Evolutionary conservation across 1,140 invertebrate species (phyloP), one percentile per base, ranked within the genome.

Genomic region (Drosophila rufa): DNA sequence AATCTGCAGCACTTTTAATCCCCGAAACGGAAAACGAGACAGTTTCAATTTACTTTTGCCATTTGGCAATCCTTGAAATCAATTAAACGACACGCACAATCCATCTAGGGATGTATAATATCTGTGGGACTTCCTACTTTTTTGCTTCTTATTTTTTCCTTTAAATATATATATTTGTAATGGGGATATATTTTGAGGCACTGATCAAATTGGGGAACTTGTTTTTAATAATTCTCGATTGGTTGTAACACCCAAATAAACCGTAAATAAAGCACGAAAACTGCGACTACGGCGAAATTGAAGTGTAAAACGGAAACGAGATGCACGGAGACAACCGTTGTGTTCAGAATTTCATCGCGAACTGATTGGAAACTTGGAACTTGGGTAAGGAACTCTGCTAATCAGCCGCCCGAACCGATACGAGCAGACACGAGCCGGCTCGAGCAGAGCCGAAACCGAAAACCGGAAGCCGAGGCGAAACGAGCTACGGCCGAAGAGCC

Each of bases 301-400:
- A 59, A 67, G 59, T 78, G 67, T 68, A 71, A 77, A 81, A 90
- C 87, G 70, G 82, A 86, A 86, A 90, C 78, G 70, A 59, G 27
- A 75, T 51, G 19, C 47, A 67, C 67, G 42, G 82, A 80, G 67
- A 79, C 80, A 92, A 86, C 91, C 87, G 86, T 70, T 81, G 74
- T 83, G 78, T 92, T 92, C 91, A 92, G 91, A 91, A 79, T 87
- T 92, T 80, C 91, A 91, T 87, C 84, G 87, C 82, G 87, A 92
- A 92, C 82, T 92, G 91, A 92, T 65, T 89, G 58, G 60, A 25
- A 71, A 74, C 66, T 59, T 46, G 66, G 43, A 55, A 55, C 33
- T 38, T 55, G 51, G 51, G 51, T 55, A 38, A 38, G 51, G 33
- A 55, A 55, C 51, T 38, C 51, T 55, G 51, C 51, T 55, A 55